Conservation (phyloP, 2,797 vertebrate genomes). For the Helarctos malayanus region DNA sequence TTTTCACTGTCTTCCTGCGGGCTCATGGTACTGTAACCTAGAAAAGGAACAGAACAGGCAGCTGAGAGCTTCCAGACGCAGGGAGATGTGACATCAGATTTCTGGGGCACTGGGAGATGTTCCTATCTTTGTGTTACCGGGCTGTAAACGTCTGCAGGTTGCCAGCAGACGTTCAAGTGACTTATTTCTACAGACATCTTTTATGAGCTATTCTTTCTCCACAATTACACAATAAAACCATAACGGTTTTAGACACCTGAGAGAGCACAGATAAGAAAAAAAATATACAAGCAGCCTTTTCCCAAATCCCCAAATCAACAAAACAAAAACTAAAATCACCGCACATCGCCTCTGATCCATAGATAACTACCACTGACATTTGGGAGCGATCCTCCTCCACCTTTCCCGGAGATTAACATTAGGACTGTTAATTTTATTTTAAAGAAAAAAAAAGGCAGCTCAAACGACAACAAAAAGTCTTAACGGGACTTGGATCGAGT, state of each 20-base stretch:
- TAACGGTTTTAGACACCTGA: not conserved
- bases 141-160: not conserved
- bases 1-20: slow-evolving; percentile 99
- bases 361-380: not conserved
- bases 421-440: not conserved
- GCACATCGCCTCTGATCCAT: not conserved
- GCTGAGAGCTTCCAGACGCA: not conserved
- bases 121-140: rapidly evolving
- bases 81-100: rapidly evolving
- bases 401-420: not conserved
- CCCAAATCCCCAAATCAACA: not conserved
- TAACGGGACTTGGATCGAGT: not conserved
- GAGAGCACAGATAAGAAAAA: not conserved
- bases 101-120: not conserved
- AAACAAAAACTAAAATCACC: not conserved
- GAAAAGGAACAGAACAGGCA: not conserved
- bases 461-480: not conserved
- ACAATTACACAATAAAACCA: not conserved
- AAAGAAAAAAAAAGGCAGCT: not conserved
- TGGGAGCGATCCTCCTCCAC: not conserved
- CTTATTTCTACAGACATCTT: not conserved
- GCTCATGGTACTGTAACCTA: slow-evolving; percentile 99
- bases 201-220: not conserved
- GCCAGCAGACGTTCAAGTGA: not conserved
- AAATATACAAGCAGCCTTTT: not conserved